phyloP scores from a whole-genome alignment of 2,797 vertebrate genomes.

The Anguilla pacifica region DNA sequence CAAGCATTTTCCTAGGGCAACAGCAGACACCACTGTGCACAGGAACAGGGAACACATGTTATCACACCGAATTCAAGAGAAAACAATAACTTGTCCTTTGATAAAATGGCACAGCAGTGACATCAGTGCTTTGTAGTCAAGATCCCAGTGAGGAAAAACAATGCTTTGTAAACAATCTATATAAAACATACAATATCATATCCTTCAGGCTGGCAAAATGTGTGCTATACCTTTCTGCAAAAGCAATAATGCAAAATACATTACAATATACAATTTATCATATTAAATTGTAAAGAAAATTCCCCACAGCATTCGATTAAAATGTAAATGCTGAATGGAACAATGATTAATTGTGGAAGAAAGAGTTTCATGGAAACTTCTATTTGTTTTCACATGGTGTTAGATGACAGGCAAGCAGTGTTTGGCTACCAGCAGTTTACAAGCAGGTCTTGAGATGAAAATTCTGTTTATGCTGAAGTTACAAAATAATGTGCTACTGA shows the following conservation, averaged over 20 bases:
- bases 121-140: neutral
- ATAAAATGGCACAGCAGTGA: neutral
- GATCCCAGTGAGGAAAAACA: neutral
- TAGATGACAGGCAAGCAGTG: neutral
- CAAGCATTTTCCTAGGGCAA: neutral
- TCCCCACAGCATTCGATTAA: too few relatives aligned
- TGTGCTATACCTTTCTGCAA: neutral
- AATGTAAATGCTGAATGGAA: neutral
- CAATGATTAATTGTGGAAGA: slow-evolving; percentile 16
- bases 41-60: neutral
- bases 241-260: neutral
- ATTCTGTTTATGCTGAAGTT: neutral
- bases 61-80: neutral
- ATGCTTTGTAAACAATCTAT: neutral
- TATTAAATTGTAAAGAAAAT: neutral
- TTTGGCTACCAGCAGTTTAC: neutral
- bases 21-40: neutral
- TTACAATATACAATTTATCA: neutral
- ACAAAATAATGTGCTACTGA: neutral
- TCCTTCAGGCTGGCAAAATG: neutral
- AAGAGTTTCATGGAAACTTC: neutral
- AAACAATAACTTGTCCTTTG: neutral
- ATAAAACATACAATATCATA: neutral
- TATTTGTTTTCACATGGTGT: neutral
- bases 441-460: neutral